Conservation (phyloP, 2,113 vertebrate species). For the Lagenorhynchus albirostris region DNA sequence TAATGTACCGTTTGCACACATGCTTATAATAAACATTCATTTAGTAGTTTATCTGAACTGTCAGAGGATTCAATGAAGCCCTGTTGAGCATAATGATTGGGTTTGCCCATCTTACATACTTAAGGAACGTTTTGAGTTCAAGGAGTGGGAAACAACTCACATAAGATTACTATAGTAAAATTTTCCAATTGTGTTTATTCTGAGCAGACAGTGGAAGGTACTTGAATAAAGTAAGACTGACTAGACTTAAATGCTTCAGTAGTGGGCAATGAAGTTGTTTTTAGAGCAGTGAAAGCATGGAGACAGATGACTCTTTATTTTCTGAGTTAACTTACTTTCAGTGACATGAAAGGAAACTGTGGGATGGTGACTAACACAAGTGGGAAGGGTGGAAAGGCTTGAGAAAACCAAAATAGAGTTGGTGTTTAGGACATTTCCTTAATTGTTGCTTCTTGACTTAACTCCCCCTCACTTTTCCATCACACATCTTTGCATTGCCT, state of each 20-base stretch:
- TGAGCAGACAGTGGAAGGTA: slow-evolving; percentile 21
- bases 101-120: background rate
- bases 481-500: background rate
- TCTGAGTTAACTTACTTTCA: slow-evolving; percentile 63
- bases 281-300: slow-evolving; percentile 1
- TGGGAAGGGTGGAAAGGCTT: slow-evolving; percentile 76
- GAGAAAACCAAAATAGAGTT: slow-evolving; percentile 78
- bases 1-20: background rate
- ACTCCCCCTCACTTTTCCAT: slow-evolving; percentile 59
- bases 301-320: slow-evolving; percentile 63
- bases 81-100: background rate
- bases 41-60: slow-evolving; percentile 56
- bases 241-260: slow-evolving; percentile 3
- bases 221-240: slow-evolving; percentile 42
- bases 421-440: slow-evolving; percentile 75
- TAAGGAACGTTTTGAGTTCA: slow-evolving; percentile 40
- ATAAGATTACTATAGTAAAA: slow-evolving; percentile 30
- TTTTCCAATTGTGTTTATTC: slow-evolving; percentile 64
- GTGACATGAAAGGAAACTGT: slow-evolving; percentile 78
- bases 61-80: background rate
- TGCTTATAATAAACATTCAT: slow-evolving; percentile 33
- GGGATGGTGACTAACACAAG: slow-evolving; percentile 79
- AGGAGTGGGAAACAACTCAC: background rate
- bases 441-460: slow-evolving; percentile 60
- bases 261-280: slow-evolving; percentile 43